Conservation (phyloP, 2,113 vertebrate genomes). For the Cyprinodon variegatus region DNA sequence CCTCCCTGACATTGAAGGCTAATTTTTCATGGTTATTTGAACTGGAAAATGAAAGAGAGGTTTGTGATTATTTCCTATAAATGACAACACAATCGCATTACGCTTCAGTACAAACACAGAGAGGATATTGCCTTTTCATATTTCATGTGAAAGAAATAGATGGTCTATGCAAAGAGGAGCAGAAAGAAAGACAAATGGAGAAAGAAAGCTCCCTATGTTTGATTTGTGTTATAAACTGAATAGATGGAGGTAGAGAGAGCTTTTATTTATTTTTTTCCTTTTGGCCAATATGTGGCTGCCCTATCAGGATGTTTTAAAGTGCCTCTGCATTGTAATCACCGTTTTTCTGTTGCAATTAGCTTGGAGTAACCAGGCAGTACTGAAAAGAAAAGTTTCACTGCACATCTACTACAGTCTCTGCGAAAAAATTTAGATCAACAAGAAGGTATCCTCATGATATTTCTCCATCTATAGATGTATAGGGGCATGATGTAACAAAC, state of each 20-base stretch:
- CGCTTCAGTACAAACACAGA: conserved; percentile 92
- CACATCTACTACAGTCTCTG: conserved; percentile 36
- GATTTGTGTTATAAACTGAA: conserved; percentile 83
- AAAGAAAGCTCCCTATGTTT: conserved; percentile 77
- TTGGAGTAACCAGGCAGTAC: conserved; percentile 72
- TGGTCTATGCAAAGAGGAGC: conserved; percentile 83
- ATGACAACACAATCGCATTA: conserved; percentile 98
- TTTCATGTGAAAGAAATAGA: conserved; percentile 90
- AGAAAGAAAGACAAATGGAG: conserved; percentile 82
- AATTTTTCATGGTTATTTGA: conserved; percentile 99
- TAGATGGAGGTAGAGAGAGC: conserved; percentile 61
- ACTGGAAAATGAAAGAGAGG: conserved; percentile 96
- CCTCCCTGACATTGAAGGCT: conserved; percentile 94
- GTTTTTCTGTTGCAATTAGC: conserved; percentile 81
- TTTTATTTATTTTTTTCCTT: conserved; percentile 37
- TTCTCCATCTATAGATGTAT: conserved; percentile 33
- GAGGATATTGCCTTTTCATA: conserved; percentile 89
- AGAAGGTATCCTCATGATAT: conserved; percentile 1
- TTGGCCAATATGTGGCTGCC: conserved; percentile 69
- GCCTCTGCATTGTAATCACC: conserved; percentile 76
- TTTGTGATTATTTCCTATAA: conserved; percentile 98
- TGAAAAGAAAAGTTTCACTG: conserved; percentile 56
- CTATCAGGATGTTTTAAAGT: conserved; percentile 76
- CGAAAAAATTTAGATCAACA: conserved; percentile 42
- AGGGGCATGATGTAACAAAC: conserved; percentile 47